These are phyloP conservation scores for Pycnomerus fuliginosus DNA, from an alignment of 2,888 invertebrate genomes.

Conservation along the genomic window DNA sequence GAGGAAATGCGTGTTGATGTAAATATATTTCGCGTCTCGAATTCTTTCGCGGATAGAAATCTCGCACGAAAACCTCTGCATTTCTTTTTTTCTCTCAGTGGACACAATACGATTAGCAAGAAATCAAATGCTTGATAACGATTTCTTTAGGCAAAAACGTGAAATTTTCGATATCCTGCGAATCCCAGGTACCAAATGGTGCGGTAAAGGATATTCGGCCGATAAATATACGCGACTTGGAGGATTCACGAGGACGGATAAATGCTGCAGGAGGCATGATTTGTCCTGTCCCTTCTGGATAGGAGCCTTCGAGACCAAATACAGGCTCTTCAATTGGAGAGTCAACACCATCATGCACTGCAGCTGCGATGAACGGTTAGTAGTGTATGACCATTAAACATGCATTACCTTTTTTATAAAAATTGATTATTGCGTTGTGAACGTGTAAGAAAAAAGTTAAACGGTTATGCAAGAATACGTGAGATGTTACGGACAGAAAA, in stretches of 20 bases:
- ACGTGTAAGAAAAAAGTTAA: too few relatives aligned
- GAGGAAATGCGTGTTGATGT: constrained; percentile 5
- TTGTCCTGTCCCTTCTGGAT: constrained; percentile 82
- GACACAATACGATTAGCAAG: constrained; percentile 5
- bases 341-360: constrained; percentile 91
- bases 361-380: constrained; percentile 86
- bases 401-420: too few relatives aligned
- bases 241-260: constrained; percentile 79
- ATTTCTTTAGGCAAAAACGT: constrained; percentile 44
- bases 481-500: constrained; percentile 11
- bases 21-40: constrained; percentile 7
- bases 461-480: constrained; percentile 12
- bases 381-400: too few relatives aligned
- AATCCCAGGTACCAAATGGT: constrained; percentile 92
- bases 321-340: constrained; percentile 85
- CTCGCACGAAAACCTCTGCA: too few relatives aligned
- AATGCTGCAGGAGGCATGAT: constrained; percentile 88
- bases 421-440: too few relatives aligned
- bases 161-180: constrained; percentile 68
- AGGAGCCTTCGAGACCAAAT: constrained; percentile 78
- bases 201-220: constrained; percentile 84
- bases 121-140: too few relatives aligned
- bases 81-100: neutral
- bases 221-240: constrained; percentile 80
- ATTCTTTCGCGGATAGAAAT: constrained; percentile 6